phyloP scores from a whole-genome alignment of 2,113 vertebrate genomes.

The Halcyon malimbica region DNA sequence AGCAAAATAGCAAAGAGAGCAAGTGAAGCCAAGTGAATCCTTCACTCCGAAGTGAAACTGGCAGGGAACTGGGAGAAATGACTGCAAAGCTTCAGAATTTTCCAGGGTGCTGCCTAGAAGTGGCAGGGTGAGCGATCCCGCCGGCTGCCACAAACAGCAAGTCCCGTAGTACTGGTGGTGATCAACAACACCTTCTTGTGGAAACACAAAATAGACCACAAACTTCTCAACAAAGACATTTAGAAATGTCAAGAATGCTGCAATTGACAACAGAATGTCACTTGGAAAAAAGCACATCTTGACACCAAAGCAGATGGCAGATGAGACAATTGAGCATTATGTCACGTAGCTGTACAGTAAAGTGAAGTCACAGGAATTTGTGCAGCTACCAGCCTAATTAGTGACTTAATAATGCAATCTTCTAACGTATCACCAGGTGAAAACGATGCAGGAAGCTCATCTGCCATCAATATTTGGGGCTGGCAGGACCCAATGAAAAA shows the following conservation, averaged over 20 bases:
- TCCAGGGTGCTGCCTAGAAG: neutral
- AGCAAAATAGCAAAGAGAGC: neutral
- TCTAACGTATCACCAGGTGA: neutral
- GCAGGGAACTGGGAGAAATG: neutral
- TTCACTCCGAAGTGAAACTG: neutral
- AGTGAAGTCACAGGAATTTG: neutral
- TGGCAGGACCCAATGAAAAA: neutral
- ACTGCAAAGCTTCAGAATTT: neutral
- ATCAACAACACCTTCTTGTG: slow-evolving; percentile 9
- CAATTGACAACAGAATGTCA: slow-evolving; percentile 55
- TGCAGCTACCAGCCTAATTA: slow-evolving; percentile 1
- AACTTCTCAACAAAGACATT: slow-evolving; percentile 50
- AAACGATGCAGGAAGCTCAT: neutral
- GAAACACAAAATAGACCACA: slow-evolving; percentile 21
- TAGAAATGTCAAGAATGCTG: slow-evolving; percentile 56
- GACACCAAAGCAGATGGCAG: slow-evolving; percentile 59
- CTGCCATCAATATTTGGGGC: neutral
- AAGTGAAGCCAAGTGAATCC: neutral
- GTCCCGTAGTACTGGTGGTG: neutral
- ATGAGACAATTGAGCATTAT: slow-evolving; percentile 43
- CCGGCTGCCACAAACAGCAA: neutral
- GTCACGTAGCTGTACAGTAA: neutral
- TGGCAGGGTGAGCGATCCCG: neutral
- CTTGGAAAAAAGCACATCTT: slow-evolving; percentile 42
- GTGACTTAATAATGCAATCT: neutral